Evolutionary conservation across 2,113 vertebrate genomes (phyloP), one percentile per base, ranked within the genome.

Genomic region (Tupaia chinensis): DNA sequence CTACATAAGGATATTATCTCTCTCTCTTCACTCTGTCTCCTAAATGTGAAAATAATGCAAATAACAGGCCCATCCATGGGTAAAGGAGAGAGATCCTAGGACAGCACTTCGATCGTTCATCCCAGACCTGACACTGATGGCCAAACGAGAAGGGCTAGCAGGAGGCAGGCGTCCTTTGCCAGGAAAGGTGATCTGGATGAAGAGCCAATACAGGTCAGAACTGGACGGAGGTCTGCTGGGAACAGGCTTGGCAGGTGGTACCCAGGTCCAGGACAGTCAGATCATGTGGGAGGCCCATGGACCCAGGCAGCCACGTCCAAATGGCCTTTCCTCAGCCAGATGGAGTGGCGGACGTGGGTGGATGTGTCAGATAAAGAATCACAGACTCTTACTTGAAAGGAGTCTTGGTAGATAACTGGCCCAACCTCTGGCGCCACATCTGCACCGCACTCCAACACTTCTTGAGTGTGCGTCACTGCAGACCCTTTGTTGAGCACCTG

Each of bases 21-120:
- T 84, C 44, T 65, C 72, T 89, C 27, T 61, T 88, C 3, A 15
- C 13, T 54, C 23, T 54, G 0, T 56, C 22, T 73, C 78, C 34
- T 22, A 10, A 3, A 74, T 23, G 27, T 27, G 77, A 86, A 85
- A 78, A 70, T 9, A 13, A 60, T 34, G 78, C 60, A 66, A 86
- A 70, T 14, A 29, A 29, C 78, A 53, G 63, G 7, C 1, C 32
- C 2, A 4, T 87, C 20, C 93, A n/a, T 11, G 15, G 60, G 29
- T 17, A 78, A 89, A 53, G 54, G 54, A 77, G 58, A 68, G 20
- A 54, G 53, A 98, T 98, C 97, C 95, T 97, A 96, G 98, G 98
- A 98, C 98, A 97, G 94, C 94, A 78, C 94, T 97, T 97, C 93
- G 0, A 74, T 90, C 44, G 81, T 96, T 93, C 94, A 93, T 95